Base-by-base conservation (phyloP, 1,140 invertebrate genomes). In the Geopemphigus sp. region DNA sequence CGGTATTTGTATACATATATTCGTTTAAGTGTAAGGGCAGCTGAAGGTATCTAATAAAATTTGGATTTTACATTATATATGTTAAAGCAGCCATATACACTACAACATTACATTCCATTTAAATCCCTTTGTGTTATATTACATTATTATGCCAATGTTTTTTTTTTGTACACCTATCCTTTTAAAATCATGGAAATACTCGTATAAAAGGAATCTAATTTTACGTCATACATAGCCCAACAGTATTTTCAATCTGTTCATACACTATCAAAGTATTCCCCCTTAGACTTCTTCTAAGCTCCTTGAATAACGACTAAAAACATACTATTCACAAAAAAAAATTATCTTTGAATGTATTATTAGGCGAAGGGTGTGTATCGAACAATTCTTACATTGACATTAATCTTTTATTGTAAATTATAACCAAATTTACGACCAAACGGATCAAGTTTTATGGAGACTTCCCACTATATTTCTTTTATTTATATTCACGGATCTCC, bases 171-270 rank as follows among this genome's bases (percentile, higher is more conserved):
- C 12, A 17, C 17, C 24, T 54, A 54, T 32, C 5, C 50, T 53
- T 72, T 72, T 72, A 72, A 72, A 29, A 72, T 54, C n/a, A 54
- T 11, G 14, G 26, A 54, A 72, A 29, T 54, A 29, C 24, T 72
- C 2, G 2, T 54, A 54, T 53, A 70, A 72, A 72, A 72, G 17
- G 5, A 29, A 19, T 17, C 19, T 17, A 72, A 72, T 54, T 54
- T 19, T 45, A 26, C 19, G 17, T 53, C 17, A 29, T 29, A 32
- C 5, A n/a, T 11, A 54, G 29, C 6, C 24, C 19, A n/a, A 72
- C 50, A 29, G n/a, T 70, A 70, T 70, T 70, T 26, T 26, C 24
- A 19, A 22, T 29, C 47, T 53, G 17, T 29, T 12, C 68, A 32
- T 5, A 10, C 1, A n/a, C 47, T n/a, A 54, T 5, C 68, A 54